Base-by-base conservation (phyloP, 2,113 vertebrate species). In the Tylochromis polylepis region DNA sequence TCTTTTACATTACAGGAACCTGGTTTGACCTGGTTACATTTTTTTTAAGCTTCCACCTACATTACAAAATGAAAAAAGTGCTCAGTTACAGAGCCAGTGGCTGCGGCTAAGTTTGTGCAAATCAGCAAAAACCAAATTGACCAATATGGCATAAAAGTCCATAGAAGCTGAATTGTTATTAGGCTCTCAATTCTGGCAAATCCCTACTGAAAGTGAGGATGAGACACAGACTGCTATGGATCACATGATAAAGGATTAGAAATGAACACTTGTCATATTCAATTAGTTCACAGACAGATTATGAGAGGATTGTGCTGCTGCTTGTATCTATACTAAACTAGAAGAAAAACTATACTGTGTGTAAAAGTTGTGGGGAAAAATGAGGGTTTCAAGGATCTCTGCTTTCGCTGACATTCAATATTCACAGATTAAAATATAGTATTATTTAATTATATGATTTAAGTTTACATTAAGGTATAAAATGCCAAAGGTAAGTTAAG, bases 251-350 rank as follows among this genome's bases (percentile, higher is more conserved):
- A 78, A 7, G 93, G 95, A 96, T 96, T 96, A 95, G 77, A 93
- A 59, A 94, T 89, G 90, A 87, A 56, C 29, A 57, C 89, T 59
- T 92, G 94, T 95, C 96, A 90, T 84, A 91, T 89, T 90, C 1
- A 29, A 94, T 96, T 96, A 97, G 95, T 84, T 92, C 93, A 78
- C 38, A 93, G 92, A 91, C 75, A 96, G 95, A 95, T 94, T 93
- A 96, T 96, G 93, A 95, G 87, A 88, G 96, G 96, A 96, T 96
- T 77, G 80, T 85, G 81, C 79, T 81, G 38, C 81, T 88, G n/a
- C 80, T 31, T 38, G 36, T 51, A 72, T 27, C 46, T 41, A n/a
- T 41, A 31, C 11, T 11, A 38, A 86, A 43, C 24, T 62, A 62
- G 34, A 62, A 49, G 31, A 20, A 27, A 59, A 11, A 10, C 51